Conservation (phyloP, 2,113 vertebrate genomes). For the Onychostoma macrolepis region DNA sequence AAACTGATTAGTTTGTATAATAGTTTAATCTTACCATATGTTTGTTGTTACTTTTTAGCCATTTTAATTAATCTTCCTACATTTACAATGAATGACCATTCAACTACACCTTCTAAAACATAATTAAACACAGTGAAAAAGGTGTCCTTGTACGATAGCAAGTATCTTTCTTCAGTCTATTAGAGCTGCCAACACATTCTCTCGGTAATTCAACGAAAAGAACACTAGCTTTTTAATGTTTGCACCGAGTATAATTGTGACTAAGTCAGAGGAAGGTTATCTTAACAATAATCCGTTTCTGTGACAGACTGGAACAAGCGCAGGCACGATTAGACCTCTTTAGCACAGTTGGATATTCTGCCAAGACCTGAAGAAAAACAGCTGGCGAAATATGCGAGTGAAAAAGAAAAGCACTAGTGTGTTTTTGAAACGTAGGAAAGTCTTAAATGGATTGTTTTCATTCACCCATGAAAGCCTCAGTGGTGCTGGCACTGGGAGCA, state of each 20-base stretch:
- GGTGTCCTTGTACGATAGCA: conserved; percentile 4
- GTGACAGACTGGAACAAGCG: conserved; percentile 10
- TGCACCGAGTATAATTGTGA: neutral
- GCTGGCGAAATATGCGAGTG: conserved; percentile 21
- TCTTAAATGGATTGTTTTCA: conserved; percentile 45
- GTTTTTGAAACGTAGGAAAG: conserved; percentile 25
- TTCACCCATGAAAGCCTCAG: conserved; percentile 35
- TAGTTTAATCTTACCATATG: neutral
- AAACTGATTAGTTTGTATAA: neutral
- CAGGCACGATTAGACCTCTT: conserved; percentile 15
- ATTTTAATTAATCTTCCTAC: conserved; percentile 8
- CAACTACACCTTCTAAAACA: neutral
- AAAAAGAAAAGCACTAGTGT: conserved; percentile 28
- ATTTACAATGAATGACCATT: neutral
- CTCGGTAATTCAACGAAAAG: neutral
- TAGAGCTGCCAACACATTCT: conserved; percentile 14
- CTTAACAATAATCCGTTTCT: conserved; percentile 32
- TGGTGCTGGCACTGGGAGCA: conserved; percentile 1
- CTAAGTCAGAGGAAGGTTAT: conserved; percentile 30
- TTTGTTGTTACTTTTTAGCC: neutral
- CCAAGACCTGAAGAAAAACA: conserved; percentile 41
- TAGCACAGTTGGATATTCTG: conserved; percentile 10
- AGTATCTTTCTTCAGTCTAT: neutral
- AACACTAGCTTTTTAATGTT: neutral
- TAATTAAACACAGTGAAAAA: neutral